phyloP scores from a whole-genome alignment of 2,888 invertebrate genomes.

The Muschampia plurimacula region DNA sequence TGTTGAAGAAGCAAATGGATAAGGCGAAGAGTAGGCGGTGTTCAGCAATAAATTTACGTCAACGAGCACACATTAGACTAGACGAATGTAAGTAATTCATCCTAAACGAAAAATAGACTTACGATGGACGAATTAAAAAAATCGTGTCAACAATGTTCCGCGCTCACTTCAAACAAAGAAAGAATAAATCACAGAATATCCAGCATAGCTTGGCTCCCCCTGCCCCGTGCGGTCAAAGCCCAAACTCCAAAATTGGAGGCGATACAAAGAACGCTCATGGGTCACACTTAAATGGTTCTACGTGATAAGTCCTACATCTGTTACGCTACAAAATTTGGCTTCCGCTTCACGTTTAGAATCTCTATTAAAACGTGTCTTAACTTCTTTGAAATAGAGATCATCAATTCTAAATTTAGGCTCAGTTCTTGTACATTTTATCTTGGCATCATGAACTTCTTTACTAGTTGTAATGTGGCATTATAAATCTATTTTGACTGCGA shows the following conservation, averaged over 20 bases:
- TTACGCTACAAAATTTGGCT: slow-evolving; percentile 43
- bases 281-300: slow-evolving; percentile 47
- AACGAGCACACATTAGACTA: slow-evolving; percentile 31
- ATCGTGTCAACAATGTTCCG: slow-evolving; percentile 76
- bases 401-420: not conserved
- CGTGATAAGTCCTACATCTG: slow-evolving; percentile 54
- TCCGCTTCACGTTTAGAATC: slow-evolving; percentile 21
- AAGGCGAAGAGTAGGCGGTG: slow-evolving; percentile 4
- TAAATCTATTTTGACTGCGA: slow-evolving; percentile 51
- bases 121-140: slow-evolving; percentile 48
- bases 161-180: slow-evolving; percentile 77
- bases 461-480: slow-evolving; percentile 49
- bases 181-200: slow-evolving; percentile 75
- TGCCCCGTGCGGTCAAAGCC: slow-evolving; percentile 53
- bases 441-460: slow-evolving; percentile 36
- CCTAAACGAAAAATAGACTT: slow-evolving; percentile 46
- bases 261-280: slow-evolving; percentile 69
- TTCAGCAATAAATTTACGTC: slow-evolving; percentile 41
- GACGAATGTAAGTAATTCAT: slow-evolving; percentile 46
- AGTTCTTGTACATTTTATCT: slow-evolving; percentile 1
- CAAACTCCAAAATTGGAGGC: slow-evolving; percentile 51
- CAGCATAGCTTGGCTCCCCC: slow-evolving; percentile 54
- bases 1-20: slow-evolving; percentile 2
- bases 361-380: slow-evolving; percentile 31
- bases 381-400: slow-evolving; percentile 16